Evolutionary conservation across 2,888 invertebrate species (phyloP), one percentile per base, ranked within the genome.

Genomic region (Andrena minutula): DNA sequence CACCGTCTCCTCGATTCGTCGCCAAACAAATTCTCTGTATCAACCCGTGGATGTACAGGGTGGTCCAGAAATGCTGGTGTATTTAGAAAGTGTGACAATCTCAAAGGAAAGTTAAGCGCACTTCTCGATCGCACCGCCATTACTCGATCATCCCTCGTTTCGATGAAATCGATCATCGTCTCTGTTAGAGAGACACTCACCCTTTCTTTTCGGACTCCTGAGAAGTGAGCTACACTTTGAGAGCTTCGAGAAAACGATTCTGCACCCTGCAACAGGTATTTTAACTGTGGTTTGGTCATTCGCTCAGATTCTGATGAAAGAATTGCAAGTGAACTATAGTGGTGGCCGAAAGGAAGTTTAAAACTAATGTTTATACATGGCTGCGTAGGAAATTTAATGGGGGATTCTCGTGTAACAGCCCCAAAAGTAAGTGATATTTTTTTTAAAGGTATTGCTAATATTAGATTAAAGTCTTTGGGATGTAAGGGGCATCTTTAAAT

Each of bases 111-210:
- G 12, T 41, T 41, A 16, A 41, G 41, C 41, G 41, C 41, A 12
- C 41, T 41, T 41, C 41, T 41, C 41, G 16, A 41, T 41, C 41
- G 16, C 41, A 41, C 41, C 41, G 41, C 41, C 41, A 16, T 41
- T 41, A 41, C 41, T 53, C 8, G 20, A 53, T 53, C 20, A 20
- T 53, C 20, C 53, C 53, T 7, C 53, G 8, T 20, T 51, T n/a
- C 68, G 7, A 49, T 56, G 56, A 69, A 63, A 56, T 80, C 79
- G 58, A 78, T 64, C 32, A 30, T 79, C 28, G 71, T 47, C 64
- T 28, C 64, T 64, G 4, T 12, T 78, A 78, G 69, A 78, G 68
- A 16, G 49, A 58, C 63, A 41, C 49, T 47, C 30, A 65, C 65
- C 28, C 16, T 58, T 58, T 51, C 51, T 49, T 51, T 79, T 60